A percentile compares a stretch with the other conserved stretches of the same genome.
Conservation (phyloP, 37 sponge, comb jelly and placozoan species). For the Dysidea cf. avara region DNA sequence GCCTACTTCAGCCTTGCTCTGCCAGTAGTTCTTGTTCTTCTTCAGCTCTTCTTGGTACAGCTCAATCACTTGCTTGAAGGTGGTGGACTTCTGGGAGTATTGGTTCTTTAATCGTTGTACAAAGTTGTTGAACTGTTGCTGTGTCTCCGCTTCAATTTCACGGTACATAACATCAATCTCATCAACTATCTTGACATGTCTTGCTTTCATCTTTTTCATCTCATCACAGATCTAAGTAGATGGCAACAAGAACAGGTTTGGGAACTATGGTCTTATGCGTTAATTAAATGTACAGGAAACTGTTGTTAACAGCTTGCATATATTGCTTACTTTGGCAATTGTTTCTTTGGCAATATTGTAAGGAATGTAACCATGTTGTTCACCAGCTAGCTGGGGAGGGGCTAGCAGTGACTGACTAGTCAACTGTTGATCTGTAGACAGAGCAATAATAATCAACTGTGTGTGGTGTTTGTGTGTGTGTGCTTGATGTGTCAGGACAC, state of each 20-base stretch:
- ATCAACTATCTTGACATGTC: constrained; percentile 5
- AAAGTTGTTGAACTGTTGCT: constrained; percentile 7
- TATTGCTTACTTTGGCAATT: constrained; percentile 6
- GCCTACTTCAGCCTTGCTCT: not conserved
- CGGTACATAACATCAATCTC: not conserved
- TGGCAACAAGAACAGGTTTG: not conserved
- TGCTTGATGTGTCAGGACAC: too few species aligned
- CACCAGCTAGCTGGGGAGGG: constrained; percentile 11
- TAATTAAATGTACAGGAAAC: too few species aligned
- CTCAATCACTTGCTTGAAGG: constrained; percentile 18
- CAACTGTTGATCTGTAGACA: too few species aligned
- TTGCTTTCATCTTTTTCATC: not conserved
- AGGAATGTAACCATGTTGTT: constrained; percentile 18
- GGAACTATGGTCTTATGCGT: too few species aligned
- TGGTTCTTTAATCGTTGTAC: constrained; percentile 5
- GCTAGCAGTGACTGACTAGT: not conserved
- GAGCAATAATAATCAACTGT: too few species aligned
- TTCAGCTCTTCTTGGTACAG: constrained; percentile 2
- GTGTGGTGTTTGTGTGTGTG: too few species aligned
- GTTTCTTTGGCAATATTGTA: constrained; percentile 7
- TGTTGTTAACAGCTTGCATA: too few species aligned
- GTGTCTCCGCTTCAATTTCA: constrained; percentile 9
- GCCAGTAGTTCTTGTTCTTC: not conserved
- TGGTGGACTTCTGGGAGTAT: not conserved
- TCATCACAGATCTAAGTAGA: constrained; percentile 2